A percentile compares a stretch with the other conserved stretches of the same genome.
Evolutionary conservation across 2,888 invertebrate genomes (phyloP).

Genomic region (Drosophila niveifrons): DNA sequence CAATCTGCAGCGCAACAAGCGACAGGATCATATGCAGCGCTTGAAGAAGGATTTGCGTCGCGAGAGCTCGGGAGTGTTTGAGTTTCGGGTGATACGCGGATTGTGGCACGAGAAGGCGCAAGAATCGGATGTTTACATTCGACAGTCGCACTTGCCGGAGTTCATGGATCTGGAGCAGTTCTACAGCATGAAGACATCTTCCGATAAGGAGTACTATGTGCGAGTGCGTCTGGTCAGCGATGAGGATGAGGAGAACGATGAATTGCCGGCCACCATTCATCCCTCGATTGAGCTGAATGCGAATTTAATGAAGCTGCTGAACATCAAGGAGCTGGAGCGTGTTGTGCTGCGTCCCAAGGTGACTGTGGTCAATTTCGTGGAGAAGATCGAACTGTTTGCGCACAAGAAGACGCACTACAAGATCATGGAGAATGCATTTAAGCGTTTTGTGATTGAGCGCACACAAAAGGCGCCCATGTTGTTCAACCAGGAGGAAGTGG

Average conservation of each 20-base stretch:
- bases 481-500: constrained; percentile 84
- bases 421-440: constrained; percentile 84
- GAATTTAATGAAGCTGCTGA: constrained; percentile 83
- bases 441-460: constrained; percentile 83
- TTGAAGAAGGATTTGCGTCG: constrained; percentile 81
- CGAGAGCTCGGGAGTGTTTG: constrained; percentile 80
- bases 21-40: constrained; percentile 83
- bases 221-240: constrained; percentile 74
- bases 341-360: constrained; percentile 83
- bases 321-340: constrained; percentile 83
- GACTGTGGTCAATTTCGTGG: constrained; percentile 84
- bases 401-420: constrained; percentile 84
- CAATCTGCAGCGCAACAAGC: constrained; percentile 73
- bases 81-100: constrained; percentile 84
- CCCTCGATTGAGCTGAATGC: constrained; percentile 84
- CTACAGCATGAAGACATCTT: constrained; percentile 79
- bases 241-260: constrained; percentile 67
- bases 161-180: constrained; percentile 84
- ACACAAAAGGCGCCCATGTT: constrained; percentile 81
- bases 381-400: constrained; percentile 84
- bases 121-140: constrained; percentile 84
- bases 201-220: constrained; percentile 82
- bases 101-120: constrained; percentile 82
- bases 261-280: constrained; percentile 82
- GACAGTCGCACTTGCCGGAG: constrained; percentile 82